Conservation (phyloP, 2,888 invertebrate species). For the Polyploca ridens region DNA sequence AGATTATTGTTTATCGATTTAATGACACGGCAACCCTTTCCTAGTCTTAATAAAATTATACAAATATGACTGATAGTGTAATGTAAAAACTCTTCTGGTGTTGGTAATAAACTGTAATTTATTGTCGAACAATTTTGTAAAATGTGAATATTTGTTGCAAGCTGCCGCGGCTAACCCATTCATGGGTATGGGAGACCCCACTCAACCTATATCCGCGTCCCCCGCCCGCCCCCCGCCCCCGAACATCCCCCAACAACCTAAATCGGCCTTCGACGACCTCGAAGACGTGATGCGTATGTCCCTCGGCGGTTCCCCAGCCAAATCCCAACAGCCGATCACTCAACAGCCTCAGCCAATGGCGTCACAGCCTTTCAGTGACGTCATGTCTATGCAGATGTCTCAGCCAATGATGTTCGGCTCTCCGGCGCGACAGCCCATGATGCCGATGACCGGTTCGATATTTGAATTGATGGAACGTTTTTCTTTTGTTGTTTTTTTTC, state of each 20-base stretch:
- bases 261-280: constrained; percentile 88
- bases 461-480: constrained; percentile 55
- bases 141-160: constrained; percentile 62
- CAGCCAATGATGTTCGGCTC: constrained; percentile 78
- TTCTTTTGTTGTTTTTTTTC: constrained; percentile 35
- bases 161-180: constrained; percentile 87
- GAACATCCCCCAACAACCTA: constrained; percentile 70
- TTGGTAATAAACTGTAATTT: constrained; percentile 24
- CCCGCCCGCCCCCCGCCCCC: constrained; percentile 83
- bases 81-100: constrained; percentile 33
- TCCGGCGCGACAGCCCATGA: constrained; percentile 75
- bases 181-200: constrained; percentile 86
- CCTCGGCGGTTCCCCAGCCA: constrained; percentile 86
- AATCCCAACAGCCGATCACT: constrained; percentile 62
- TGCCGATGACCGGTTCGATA: constrained; percentile 81
- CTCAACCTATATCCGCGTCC: constrained; percentile 72
- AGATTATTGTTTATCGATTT: constrained; percentile 4
- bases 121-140: constrained; percentile 22
- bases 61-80: constrained; percentile 27
- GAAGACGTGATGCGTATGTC: constrained; percentile 88
- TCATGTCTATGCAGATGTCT: constrained; percentile 67
- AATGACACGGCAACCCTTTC: constrained; percentile 21
- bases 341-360: constrained; percentile 71
- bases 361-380: constrained; percentile 68
- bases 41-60: constrained; percentile 10